Evolutionary conservation across 1,140 invertebrate species (phyloP).

Genomic region (Phocides pigmalion): DNA sequence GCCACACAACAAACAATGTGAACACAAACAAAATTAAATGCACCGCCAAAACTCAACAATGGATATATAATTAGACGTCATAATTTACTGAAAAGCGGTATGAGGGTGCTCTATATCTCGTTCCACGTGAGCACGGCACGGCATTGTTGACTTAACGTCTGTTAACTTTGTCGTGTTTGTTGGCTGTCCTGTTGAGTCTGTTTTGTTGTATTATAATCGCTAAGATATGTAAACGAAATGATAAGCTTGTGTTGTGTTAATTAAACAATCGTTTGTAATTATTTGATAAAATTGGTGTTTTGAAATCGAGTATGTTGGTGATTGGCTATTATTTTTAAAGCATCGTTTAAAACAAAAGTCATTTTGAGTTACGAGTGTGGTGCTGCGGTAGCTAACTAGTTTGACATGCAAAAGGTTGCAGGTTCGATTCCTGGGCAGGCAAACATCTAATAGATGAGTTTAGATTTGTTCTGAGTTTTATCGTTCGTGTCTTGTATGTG

Average conservation of each 20-base stretch:
- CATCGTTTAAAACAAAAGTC: no score
- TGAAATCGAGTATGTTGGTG: no score
- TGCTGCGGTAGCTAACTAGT: no score
- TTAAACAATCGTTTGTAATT: no score
- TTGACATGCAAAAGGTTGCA: no score
- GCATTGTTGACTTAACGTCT: slow-evolving; percentile 33
- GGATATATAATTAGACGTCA: slow-evolving; percentile 70
- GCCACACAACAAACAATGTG: slow-evolving; percentile 39
- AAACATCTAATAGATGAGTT: no score
- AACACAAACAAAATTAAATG: slow-evolving; percentile 75
- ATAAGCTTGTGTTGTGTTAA: slow-evolving; percentile 8
- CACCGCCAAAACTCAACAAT: slow-evolving; percentile 68
- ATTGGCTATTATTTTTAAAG: no score
- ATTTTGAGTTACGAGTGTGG: no score
- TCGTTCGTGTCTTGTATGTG: no score
- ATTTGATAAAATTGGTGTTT: no score
- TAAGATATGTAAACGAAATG: slow-evolving; percentile 7
- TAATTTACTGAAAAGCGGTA: slow-evolving; percentile 61
- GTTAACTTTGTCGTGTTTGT: slow-evolving; percentile 18
- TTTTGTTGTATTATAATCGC: slow-evolving; percentile 14
- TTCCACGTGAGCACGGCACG: slow-evolving; percentile 48
- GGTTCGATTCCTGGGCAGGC: no score
- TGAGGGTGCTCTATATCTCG: slow-evolving; percentile 49
- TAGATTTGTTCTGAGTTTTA: no score
- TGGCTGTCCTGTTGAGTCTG: slow-evolving; percentile 14